Conservation (phyloP, 2,113 vertebrate species). For the Natator depressus region DNA sequence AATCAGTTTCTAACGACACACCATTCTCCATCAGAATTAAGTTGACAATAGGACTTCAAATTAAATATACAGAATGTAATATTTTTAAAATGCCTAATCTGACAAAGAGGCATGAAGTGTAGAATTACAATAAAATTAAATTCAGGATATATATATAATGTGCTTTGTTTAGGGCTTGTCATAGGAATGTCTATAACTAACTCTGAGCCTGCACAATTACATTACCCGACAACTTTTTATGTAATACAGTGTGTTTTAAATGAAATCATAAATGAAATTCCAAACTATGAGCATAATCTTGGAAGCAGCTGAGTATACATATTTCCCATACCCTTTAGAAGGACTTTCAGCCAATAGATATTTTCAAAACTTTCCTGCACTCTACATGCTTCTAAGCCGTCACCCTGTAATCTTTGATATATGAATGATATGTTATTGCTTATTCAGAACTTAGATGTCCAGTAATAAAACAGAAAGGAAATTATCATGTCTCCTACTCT, state of each 20-base stretch:
- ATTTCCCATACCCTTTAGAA: neutral
- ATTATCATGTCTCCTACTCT: neutral
- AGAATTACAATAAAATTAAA: neutral
- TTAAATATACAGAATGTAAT: neutral
- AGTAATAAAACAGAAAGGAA: neutral
- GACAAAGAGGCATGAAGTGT: neutral
- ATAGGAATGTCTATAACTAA: neutral
- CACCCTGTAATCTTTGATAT: neutral
- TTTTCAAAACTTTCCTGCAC: neutral
- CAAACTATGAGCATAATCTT: neutral
- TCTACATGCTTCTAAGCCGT: neutral
- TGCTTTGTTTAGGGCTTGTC: accelerated
- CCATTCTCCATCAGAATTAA: slow-evolving; percentile 2
- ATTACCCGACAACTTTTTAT: neutral
- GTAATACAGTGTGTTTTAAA: neutral
- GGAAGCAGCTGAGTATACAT: accelerated
- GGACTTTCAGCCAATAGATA: neutral
- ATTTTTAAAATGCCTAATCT: neutral
- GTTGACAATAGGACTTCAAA: slow-evolving; percentile 9
- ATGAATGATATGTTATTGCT: neutral
- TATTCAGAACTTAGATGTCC: neutral
- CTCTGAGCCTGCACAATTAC: neutral
- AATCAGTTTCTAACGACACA: slow-evolving; percentile 38
- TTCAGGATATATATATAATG: neutral
- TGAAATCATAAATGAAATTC: neutral